These are phyloP conservation scores for Otis tarda DNA, from an alignment of 2,113 vertebrate genomes.

Conservation along the genomic window DNA sequence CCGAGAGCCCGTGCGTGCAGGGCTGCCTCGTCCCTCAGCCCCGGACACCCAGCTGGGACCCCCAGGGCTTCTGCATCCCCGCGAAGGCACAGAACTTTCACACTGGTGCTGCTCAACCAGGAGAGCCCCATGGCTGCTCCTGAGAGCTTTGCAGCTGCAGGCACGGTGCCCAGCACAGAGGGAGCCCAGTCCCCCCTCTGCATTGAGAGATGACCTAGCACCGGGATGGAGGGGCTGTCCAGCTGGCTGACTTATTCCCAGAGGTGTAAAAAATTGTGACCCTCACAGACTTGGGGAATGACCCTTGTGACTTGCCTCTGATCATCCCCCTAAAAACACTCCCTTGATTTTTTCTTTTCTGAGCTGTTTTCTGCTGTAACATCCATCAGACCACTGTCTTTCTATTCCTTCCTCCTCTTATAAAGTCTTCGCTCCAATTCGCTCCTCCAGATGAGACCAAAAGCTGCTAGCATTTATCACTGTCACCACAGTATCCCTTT, in stretches of 20 bases:
- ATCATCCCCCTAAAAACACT: background rate
- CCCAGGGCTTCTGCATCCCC: background rate
- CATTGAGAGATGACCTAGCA: background rate
- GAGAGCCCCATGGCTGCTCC: background rate
- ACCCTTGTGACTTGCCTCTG: background rate
- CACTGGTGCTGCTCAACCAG: background rate
- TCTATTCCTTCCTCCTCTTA: constrained; percentile 23
- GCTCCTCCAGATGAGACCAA: constrained; percentile 45
- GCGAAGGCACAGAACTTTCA: background rate
- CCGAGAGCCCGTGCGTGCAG: background rate
- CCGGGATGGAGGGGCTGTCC: background rate
- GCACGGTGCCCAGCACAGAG: background rate
- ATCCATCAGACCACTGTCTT: constrained; percentile 12
- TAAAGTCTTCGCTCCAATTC: background rate
- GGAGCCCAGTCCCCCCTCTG: background rate
- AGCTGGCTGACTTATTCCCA: background rate
- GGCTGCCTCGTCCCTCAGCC: background rate
- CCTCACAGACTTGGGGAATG: background rate
- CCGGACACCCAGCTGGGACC: background rate
- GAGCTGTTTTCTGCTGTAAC: background rate
- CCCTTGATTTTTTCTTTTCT: background rate
- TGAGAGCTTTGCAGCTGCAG: background rate
- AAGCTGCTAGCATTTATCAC: constrained; percentile 63
- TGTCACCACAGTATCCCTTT: constrained; percentile 63
- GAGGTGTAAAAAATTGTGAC: background rate